A percentile compares a stretch with the other conserved stretches of the same genome.
phyloP scores from a whole-genome alignment of 1,140 invertebrate species.

The Paraescarpia echinospica region DNA sequence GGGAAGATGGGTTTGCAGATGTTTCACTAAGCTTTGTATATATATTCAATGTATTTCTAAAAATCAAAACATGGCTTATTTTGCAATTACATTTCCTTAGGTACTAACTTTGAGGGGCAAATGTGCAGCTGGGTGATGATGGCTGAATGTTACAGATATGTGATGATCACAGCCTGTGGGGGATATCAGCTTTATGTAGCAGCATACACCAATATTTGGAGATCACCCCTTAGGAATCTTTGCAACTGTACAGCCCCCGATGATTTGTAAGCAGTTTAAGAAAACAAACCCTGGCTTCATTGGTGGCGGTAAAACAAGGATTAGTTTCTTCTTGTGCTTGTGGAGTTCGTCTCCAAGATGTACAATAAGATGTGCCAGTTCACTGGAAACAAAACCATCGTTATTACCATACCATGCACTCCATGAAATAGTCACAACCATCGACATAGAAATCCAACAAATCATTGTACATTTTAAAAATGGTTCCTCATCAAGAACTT shows the following conservation, averaged over 20 bases:
- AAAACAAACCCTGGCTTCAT: conserved; percentile 50
- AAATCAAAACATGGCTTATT: too few species aligned
- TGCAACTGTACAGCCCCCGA: neutral
- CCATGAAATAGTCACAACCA: neutral
- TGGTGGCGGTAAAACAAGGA: conserved; percentile 82
- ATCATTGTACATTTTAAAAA: neutral
- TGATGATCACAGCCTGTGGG: too few species aligned
- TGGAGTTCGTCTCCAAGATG: conserved; percentile 61
- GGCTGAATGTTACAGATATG: too few species aligned
- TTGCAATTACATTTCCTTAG: too few species aligned
- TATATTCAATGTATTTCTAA: too few species aligned
- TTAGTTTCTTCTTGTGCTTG: conserved; percentile 66
- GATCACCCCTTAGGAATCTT: neutral
- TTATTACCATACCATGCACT: conserved; percentile 35
- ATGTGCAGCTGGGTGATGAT: too few species aligned
- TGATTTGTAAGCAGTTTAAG: conserved; percentile 63
- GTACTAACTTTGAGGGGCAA: too few species aligned
- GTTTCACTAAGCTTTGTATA: too few species aligned
- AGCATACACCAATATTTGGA: too few species aligned
- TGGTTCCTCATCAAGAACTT: neutral
- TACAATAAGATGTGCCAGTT: conserved; percentile 57
- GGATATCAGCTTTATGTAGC: too few species aligned
- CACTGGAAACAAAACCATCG: conserved; percentile 31
- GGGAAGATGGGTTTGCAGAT: too few species aligned
- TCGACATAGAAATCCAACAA: neutral